Percentiles rank a stretch among this genome's conserved stretches.
phyloP scores from a whole-genome alignment of 2,797 vertebrate species.

The Prionace glauca region DNA sequence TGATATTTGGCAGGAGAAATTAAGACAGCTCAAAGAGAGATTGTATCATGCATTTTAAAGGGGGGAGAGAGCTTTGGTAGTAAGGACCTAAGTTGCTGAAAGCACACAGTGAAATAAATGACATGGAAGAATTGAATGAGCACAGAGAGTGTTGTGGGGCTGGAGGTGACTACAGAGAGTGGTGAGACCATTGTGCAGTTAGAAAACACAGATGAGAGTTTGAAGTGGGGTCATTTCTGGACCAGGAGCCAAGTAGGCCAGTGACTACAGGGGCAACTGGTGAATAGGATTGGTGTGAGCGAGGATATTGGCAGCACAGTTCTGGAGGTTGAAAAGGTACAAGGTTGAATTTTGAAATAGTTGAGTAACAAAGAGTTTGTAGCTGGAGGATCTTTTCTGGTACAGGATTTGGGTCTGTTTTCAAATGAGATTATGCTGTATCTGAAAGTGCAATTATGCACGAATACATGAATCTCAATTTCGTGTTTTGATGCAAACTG shows the following conservation, averaged over 20 bases:
- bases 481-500: neutral
- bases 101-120: neutral
- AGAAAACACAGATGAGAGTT: neutral
- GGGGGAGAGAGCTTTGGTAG: neutral
- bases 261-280: neutral
- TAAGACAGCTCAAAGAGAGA: neutral
- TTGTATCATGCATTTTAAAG: neutral
- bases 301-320: neutral
- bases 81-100: neutral
- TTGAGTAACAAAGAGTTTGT: neutral
- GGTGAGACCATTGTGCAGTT: neutral
- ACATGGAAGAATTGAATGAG: neutral
- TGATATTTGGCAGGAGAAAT: neutral
- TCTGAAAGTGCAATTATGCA: neutral
- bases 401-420: neutral
- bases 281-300: neutral
- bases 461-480: neutral
- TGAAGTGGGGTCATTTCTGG: neutral
- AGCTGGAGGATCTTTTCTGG: neutral
- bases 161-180: neutral
- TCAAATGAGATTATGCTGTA: neutral
- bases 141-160: neutral
- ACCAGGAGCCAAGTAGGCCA: neutral
- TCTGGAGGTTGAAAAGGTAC: neutral
- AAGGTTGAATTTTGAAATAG: neutral